phyloP scores from a whole-genome alignment of 2,113 vertebrate species.

The Nesogale talazaci region DNA sequence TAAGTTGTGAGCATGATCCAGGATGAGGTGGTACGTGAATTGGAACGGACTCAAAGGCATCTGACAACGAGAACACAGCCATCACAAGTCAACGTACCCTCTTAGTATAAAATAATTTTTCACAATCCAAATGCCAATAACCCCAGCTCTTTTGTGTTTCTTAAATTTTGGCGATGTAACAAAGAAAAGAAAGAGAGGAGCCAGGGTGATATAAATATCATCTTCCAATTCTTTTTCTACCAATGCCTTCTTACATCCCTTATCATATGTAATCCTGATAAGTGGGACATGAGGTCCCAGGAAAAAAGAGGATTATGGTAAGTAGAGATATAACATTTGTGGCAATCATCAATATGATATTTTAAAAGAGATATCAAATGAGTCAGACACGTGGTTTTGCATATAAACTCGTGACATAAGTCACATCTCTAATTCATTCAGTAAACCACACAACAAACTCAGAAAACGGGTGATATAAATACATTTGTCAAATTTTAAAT shows the following conservation, averaged over 20 bases:
- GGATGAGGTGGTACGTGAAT: too few species aligned
- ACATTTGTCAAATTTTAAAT: slow-evolving; percentile 58
- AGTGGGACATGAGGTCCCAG: background rate
- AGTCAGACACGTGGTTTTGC: slow-evolving; percentile 30
- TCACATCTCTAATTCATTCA: slow-evolving; percentile 46
- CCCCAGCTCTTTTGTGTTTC: slow-evolving; percentile 53
- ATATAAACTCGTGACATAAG: slow-evolving; percentile 12
- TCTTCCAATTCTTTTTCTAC: slow-evolving; percentile 12
- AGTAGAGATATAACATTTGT: slow-evolving; percentile 22
- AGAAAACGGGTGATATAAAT: slow-evolving; percentile 43
- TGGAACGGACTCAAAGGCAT: too few species aligned
- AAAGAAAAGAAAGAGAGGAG: slow-evolving; percentile 20
- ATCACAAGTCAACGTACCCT: slow-evolving; percentile 70
- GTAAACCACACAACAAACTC: slow-evolving; percentile 27
- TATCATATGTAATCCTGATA: background rate
- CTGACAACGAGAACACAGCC: background rate
- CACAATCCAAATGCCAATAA: slow-evolving; percentile 61
- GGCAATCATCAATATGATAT: slow-evolving; percentile 6
- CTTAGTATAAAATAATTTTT: slow-evolving; percentile 48
- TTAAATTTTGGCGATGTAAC: slow-evolving; percentile 62
- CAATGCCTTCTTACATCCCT: background rate
- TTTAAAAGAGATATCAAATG: slow-evolving; percentile 45
- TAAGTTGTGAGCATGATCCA: too few species aligned
- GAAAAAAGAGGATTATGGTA: background rate
- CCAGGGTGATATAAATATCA: slow-evolving; percentile 39